Base-by-base conservation (phyloP, 2,888 invertebrate genomes). In the Adelphocoris suturalis region DNA sequence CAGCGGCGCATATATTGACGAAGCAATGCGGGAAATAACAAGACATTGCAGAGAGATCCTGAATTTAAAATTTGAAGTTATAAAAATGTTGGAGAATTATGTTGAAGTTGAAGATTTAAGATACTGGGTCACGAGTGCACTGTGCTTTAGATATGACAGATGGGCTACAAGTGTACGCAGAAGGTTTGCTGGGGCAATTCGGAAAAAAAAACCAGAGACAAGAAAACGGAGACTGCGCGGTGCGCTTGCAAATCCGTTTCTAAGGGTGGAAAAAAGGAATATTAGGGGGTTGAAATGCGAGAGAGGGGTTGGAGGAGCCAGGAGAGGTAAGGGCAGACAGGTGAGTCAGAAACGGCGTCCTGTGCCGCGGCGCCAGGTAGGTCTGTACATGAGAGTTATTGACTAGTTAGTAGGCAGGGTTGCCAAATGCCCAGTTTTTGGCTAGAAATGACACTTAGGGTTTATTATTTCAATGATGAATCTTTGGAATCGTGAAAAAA, bases 1-100 rank as follows among this genome's bases (percentile, higher is more conserved):
- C 86, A 14, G 86, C 68, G 16, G 86, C 75, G 76, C 86, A 86
- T 68, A 86, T 27, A 23, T 86, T 86, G 86, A 86, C 86, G 27
- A 86, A 86, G 28, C 86, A 86, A 37, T 68, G 76, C 13, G 86
- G 46, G 28, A 86, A 86, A 47, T 75, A 86, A 27, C 75, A 86
- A 0, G 86, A 61, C 86, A 86, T 86, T n/a, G 13, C 14, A 85
- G 14, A 16, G 84, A 37, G 37, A 37, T 2, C 37, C 3, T 37
- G 37, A 37, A 37, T 37, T 37, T 7, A 37, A 37, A 37, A 37
- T 37, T 37, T 37, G 37, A 2, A 37, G 37, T 4, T 2, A 4
- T 37, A 37, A 4, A 37, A 37, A 37, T 37, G 3, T 37, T 37
- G 37, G 7, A n/a, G n/a, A n/a, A n/a, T n/a, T n/a, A n/a, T n/a